Evolutionary conservation across 2,113 vertebrate genomes (phyloP).

Genomic region (Probosciger aterrimus): DNA sequence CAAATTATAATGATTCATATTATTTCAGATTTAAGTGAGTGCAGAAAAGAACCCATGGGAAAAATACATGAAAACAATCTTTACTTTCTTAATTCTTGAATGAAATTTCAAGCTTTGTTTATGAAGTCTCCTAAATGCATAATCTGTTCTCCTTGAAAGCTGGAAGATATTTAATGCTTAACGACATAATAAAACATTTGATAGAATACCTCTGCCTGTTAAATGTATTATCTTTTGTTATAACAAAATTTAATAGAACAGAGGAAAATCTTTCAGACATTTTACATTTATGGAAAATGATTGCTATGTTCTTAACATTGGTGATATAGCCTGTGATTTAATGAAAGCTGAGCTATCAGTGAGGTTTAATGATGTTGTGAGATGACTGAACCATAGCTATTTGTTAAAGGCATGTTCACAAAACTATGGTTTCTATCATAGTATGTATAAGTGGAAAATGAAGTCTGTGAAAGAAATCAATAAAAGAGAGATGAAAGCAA

Average conservation of each 20-base stretch:
- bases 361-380: not conserved
- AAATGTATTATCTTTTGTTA: not conserved
- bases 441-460: not conserved
- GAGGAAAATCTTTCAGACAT: not conserved
- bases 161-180: not conserved
- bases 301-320: conserved; percentile 26
- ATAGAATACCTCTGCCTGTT: not conserved
- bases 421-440: not conserved
- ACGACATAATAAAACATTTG: not conserved
- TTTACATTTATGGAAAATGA: not conserved
- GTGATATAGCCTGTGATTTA: conserved; percentile 4
- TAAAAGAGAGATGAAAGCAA: not conserved
- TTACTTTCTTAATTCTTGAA: not conserved
- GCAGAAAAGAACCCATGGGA: not conserved
- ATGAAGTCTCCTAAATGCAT: not conserved
- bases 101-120: not conserved
- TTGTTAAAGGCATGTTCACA: not conserved
- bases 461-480: not conserved
- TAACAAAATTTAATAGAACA: conserved; percentile 9
- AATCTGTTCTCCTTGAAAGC: not conserved
- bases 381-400: not conserved
- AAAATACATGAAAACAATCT: not conserved
- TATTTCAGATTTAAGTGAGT: not conserved
- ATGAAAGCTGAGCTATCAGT: conserved; percentile 14
- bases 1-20: not conserved